These are phyloP conservation scores for Coregonus ussuriensis DNA, from an alignment of 2,797 vertebrate species.

Conservation along the genomic window DNA sequence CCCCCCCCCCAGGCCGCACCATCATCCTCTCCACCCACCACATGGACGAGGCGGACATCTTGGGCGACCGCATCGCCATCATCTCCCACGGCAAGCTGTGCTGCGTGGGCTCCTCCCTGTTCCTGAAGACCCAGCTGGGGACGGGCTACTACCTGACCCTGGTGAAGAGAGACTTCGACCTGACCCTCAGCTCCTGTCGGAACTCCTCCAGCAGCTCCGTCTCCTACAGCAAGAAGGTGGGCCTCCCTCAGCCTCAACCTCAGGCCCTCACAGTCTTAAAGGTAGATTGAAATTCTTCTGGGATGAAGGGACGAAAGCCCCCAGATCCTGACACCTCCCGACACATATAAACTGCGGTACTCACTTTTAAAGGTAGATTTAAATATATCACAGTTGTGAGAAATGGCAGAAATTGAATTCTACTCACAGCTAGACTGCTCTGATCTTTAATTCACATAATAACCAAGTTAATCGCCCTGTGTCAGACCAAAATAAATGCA, in stretches of 20 bases:
- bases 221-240: constrained; percentile 89
- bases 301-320: background rate
- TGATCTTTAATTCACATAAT: too few species aligned
- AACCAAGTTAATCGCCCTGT: background rate
- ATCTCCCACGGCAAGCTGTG: constrained; percentile 97
- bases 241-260: constrained; percentile 30
- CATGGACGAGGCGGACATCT: constrained; percentile 98
- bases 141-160: constrained; percentile 97
- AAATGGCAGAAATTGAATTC: background rate
- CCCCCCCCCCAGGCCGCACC: constrained; percentile 84
- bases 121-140: constrained; percentile 94
- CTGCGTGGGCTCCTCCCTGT: constrained; percentile 95
- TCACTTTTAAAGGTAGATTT: background rate
- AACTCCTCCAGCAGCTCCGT: constrained; percentile 92
- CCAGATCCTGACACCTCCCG: background rate
- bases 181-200: constrained; percentile 90
- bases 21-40: constrained; percentile 98
- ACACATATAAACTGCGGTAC: background rate
- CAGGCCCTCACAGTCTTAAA: background rate
- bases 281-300: background rate
- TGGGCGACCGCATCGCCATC: constrained; percentile 97
- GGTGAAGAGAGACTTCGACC: constrained; percentile 93
- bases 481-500: background rate
- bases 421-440: background rate
- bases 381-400: background rate